Evolutionary conservation across 2,888 invertebrate species (phyloP), one percentile per base, ranked within the genome.

Genomic region (Emesis furor): DNA sequence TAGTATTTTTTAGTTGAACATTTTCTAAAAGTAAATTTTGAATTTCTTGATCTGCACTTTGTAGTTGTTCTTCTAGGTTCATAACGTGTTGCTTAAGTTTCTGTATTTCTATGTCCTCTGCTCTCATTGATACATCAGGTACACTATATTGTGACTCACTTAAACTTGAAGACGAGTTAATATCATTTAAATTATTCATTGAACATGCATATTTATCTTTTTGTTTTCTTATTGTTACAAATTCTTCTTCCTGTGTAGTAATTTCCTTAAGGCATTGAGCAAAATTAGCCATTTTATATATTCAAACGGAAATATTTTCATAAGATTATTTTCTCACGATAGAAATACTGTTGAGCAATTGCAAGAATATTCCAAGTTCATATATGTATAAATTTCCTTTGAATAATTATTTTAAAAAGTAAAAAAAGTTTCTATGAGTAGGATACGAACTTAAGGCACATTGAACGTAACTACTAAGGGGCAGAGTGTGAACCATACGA

Each of bases 201-300:
- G 59, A 59, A 17, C 59, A 59, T 8, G 59, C 59, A 1, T n/a
- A 59, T 59, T 24, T 59, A 7, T 59, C 17, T 17, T 59, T 59
- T 59, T 7, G 24, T 12, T 24, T n/a, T 59, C 59, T 73, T 73
- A 46, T 12, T 14, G 55, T 73, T 24, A 73, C 55, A 62, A 75
- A 59, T 68, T 65, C n/a, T n/a, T 59, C 39, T 71, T 55, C 55
- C 6, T n/a, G 7, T 59, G 17, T 3, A 2, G 17, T 71, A 1
- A 59, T 59, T 17, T 59, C 17, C 17, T 24, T 59, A 2, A 59
- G 1, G 17, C n/a, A 59, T 17, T 59, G 6, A 75, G 39, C 17
- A 32, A 72, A 37, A 3, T 42, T 62, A 39, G 14, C 14, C 51
- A 39, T 32, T 24, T 24, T 24, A 1, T 24, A 24, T 24, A 24